Evolutionary conservation across 2,797 vertebrate genomes (phyloP).

Genomic region (Cottoperca gobio): DNA sequence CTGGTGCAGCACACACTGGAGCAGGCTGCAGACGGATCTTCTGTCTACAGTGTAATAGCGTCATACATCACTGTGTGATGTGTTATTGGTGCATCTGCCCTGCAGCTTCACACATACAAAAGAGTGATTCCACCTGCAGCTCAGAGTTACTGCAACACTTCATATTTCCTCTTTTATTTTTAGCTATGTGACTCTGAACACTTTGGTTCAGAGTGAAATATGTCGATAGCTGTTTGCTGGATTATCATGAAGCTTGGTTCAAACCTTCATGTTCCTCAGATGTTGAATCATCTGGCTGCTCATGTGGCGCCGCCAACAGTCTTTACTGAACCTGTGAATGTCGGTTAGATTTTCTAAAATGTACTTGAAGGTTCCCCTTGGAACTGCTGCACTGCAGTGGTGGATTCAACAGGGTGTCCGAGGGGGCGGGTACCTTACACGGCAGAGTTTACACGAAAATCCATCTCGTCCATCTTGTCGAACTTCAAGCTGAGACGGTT

Average conservation of each 20-base stretch:
- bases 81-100: conserved; percentile 63
- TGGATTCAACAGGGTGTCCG: not conserved
- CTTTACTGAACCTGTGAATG: not conserved
- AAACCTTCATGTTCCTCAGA: not conserved
- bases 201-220: conserved; percentile 15
- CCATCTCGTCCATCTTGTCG: too few species aligned
- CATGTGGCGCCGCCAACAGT: not conserved
- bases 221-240: not conserved
- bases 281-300: not conserved
- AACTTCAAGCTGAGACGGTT: too few species aligned
- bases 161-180: conserved; percentile 37
- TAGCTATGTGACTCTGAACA: not conserved
- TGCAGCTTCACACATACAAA: conserved; percentile 57
- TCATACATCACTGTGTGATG: conserved; percentile 67
- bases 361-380: not conserved
- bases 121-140: conserved; percentile 72
- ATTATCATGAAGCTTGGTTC: not conserved
- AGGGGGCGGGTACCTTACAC: too few species aligned
- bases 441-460: too few species aligned
- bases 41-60: conserved; percentile 69
- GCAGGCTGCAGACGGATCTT: conserved; percentile 59
- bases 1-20: conserved; percentile 16
- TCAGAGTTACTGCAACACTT: conserved; percentile 36
- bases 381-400: not conserved
- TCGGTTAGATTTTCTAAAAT: not conserved